Percentiles rank a stretch among this genome's conserved stretches.
Conservation (phyloP, 2,797 vertebrate species). For the Manis crassicaudata region DNA sequence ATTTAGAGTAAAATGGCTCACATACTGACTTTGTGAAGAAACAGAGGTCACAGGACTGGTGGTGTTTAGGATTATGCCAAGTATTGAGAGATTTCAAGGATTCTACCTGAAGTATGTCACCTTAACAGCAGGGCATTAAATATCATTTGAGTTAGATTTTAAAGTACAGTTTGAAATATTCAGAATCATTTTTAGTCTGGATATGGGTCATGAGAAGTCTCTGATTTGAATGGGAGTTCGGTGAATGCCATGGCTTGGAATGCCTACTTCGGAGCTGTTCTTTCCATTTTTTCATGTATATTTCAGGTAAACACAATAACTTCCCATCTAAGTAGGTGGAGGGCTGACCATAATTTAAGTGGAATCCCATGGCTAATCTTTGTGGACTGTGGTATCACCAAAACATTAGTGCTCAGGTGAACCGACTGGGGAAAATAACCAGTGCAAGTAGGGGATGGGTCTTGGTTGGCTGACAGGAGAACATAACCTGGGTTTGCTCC, state of each 20-base stretch:
- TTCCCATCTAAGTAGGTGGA: background rate
- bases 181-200: conserved; percentile 4
- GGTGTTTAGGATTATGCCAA: background rate
- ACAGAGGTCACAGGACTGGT: background rate
- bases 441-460: background rate
- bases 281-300: background rate
- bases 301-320: background rate
- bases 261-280: background rate
- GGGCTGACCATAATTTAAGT: background rate
- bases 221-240: background rate
- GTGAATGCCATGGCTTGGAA: background rate
- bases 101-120: background rate
- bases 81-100: background rate
- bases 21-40: background rate
- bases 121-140: background rate
- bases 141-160: background rate
- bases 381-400: background rate
- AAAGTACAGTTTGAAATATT: background rate
- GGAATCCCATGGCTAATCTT: background rate
- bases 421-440: background rate
- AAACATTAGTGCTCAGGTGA: background rate
- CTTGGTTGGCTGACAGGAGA: background rate
- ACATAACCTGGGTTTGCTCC: conserved; percentile 47
- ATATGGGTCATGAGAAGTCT: background rate
- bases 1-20: background rate